A percentile compares a stretch with the other conserved stretches of the same genome.
phyloP scores from a whole-genome alignment of 30 jellyfish, hydroid and myxozoan genomes.

The Nemopilema nomurai region DNA sequence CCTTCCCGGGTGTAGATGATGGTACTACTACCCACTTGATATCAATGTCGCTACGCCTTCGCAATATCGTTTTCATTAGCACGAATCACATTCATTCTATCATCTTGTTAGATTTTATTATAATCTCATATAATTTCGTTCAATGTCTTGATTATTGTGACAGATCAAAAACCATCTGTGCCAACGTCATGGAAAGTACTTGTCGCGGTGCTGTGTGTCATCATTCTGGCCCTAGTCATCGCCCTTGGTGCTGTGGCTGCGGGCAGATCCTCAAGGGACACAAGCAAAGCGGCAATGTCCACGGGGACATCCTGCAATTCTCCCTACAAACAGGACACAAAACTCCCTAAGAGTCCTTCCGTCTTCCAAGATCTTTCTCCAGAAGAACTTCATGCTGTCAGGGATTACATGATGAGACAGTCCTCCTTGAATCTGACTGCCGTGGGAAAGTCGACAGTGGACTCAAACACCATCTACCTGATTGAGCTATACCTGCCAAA shows the following conservation, averaged over 20 bases:
- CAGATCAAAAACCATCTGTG: background rate
- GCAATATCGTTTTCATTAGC: too few species aligned
- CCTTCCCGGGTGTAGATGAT: too few species aligned
- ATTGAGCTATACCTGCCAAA: constrained; percentile 78
- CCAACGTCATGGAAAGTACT: constrained; percentile 29
- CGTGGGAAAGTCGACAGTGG: constrained; percentile 33
- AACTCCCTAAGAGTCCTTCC: constrained; percentile 48
- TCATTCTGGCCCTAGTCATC: constrained; percentile 17
- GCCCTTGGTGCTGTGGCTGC: constrained; percentile 8
- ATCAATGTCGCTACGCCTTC: too few species aligned
- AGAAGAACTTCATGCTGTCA: constrained; percentile 53
- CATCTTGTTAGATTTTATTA: too few species aligned
- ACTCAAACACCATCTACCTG: too few species aligned
- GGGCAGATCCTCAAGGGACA: background rate
- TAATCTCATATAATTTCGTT: background rate
- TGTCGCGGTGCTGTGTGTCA: background rate
- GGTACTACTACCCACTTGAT: too few species aligned
- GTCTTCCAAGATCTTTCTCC: constrained; percentile 72
- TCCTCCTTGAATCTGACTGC: constrained; percentile 42
- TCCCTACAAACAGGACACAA: constrained; percentile 65
- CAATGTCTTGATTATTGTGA: background rate
- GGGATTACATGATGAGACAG: constrained; percentile 51
- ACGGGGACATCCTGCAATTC: constrained; percentile 35
- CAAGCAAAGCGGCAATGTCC: background rate
- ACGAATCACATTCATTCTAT: too few species aligned